phyloP scores from a whole-genome alignment of 2,113 vertebrate species.

The Anoura caudifer region DNA sequence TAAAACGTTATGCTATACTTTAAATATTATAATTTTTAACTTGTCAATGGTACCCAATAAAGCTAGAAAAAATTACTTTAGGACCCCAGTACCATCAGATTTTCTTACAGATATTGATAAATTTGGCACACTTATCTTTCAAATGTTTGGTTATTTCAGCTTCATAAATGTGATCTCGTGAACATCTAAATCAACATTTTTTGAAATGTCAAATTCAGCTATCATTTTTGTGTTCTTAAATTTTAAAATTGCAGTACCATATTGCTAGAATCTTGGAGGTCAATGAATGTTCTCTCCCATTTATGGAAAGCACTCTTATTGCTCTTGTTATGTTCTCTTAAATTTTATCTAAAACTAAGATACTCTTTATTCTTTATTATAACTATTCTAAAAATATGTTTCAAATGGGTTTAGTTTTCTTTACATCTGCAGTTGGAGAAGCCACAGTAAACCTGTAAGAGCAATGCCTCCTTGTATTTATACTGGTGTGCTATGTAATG shows the following conservation, averaged over 20 bases:
- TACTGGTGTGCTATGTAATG: not conserved
- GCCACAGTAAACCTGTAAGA: not conserved
- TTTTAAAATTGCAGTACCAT: slow-evolving; percentile 11
- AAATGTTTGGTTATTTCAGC: not conserved
- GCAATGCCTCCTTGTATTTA: not conserved
- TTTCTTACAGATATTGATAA: not conserved
- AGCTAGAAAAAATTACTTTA: not conserved
- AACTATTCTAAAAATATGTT: not conserved
- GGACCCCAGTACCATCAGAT: not conserved
- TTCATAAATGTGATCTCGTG: not conserved
- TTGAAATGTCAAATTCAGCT: not conserved
- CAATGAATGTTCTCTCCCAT: not conserved
- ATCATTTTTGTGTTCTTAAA: not conserved
- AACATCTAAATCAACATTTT: not conserved
- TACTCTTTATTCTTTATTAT: not conserved
- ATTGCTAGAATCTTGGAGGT: not conserved
- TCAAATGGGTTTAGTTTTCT: not conserved
- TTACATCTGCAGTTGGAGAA: not conserved
- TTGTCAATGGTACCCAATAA: not conserved
- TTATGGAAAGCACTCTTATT: not conserved
- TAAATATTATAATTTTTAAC: not conserved
- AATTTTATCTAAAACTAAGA: not conserved
- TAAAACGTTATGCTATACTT: not conserved
- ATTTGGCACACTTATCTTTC: not conserved
- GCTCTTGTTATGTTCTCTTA: not conserved